phyloP scores from a whole-genome alignment of 2,797 vertebrate species.

The Mustela erminea region DNA sequence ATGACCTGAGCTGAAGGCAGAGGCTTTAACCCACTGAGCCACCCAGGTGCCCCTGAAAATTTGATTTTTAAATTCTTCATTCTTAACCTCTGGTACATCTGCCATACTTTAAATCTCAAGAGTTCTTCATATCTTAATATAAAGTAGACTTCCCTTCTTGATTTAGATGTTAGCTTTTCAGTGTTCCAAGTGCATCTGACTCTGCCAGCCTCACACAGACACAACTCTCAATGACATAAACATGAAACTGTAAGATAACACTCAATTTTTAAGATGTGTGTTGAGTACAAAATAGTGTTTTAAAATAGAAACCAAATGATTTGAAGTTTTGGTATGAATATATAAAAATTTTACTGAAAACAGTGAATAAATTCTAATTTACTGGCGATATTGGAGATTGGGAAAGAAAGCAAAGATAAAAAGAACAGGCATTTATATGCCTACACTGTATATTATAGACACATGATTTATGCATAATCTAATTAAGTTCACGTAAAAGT shows the following conservation, averaged over 20 bases:
- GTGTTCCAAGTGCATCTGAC: not conserved
- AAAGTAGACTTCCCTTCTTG: not conserved
- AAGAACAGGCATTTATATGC: not conserved
- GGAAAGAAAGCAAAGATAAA: not conserved
- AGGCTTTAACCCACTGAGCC: not conserved
- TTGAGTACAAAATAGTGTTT: not conserved
- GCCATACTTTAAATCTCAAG: not conserved
- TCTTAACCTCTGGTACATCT: not conserved
- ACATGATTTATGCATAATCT: not conserved
- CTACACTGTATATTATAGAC: not conserved
- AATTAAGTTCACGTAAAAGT: not conserved
- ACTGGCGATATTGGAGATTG: not conserved
- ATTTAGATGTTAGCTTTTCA: not conserved
- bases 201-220: not conserved
- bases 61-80: not conserved
- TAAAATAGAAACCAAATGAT: slow-evolving; percentile 43
- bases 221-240: not conserved
- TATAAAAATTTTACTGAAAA: not conserved
- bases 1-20: not conserved
- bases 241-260: not conserved
- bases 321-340: not conserved
- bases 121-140: not conserved
- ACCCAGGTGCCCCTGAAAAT: not conserved
- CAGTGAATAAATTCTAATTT: not conserved
- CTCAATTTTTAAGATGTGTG: slow-evolving; percentile 2